Base-by-base conservation (phyloP, 2,113 vertebrate genomes). In the Melanerpes aurifrons region DNA sequence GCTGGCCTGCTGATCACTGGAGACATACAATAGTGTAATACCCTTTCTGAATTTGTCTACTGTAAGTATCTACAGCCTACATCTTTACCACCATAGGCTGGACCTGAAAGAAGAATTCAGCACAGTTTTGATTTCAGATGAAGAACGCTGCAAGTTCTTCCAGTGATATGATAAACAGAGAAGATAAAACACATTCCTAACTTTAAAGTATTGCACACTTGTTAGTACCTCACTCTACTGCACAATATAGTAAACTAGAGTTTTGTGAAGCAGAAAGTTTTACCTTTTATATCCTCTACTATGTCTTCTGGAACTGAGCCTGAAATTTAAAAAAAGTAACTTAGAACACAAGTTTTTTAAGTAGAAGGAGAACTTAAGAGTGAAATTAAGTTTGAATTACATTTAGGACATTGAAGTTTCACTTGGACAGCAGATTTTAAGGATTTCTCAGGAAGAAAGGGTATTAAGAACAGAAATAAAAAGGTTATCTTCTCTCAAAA, bases 271-370 rank as follows among this genome's bases (percentile, higher is more conserved):
- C 22, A 77, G 56, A 73, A 22, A 28, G 7, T 32, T 94, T 92
- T 96, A 99, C 99, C 99, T 97, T 99, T 99, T 92, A 99, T 99
- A 82, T 99, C 99, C 89, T 99, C 99, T 80, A 99, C 98, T n/a
- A 98, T 96, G 40, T 99, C 98, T 97, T 99, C 99, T 91, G 98
- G 98, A 86, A 99, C 97, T 37, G 98, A 98, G 69, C 98, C 99
- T 99, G 93, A 91, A 97, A 97, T 21, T 76, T 16, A 72, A 83
- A 77, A 59, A 68, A 12, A 40, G 53, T 1, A 83, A 85, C 12
- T 97, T 67, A 91, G 56, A 95, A 82, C 45, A 66, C 71, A 29
- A 71, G 10, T 48, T 84, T 53, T 76, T 70, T 28, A 94, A 93
- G n/a, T 45, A 92, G 45, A 68, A 94, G 76, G 9, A 78, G 17